Evolutionary conservation across 2,797 vertebrate species (phyloP).

Genomic region (Tympanoctomys barrerae): DNA sequence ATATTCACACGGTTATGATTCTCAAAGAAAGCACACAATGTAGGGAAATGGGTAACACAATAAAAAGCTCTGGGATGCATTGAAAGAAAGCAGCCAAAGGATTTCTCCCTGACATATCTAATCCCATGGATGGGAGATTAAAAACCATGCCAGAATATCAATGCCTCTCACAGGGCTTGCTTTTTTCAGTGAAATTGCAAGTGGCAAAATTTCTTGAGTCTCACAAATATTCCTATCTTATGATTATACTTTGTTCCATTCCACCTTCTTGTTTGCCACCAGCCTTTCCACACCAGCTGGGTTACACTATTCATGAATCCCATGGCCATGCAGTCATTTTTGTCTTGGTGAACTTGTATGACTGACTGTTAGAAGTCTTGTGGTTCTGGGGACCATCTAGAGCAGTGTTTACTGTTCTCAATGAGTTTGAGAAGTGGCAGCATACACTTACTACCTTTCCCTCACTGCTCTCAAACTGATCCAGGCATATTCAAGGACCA

Average conservation of each 20-base stretch:
- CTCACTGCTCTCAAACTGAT: neutral
- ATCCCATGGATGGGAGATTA: slow-evolving; percentile 76
- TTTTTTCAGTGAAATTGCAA: neutral
- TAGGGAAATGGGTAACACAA: slow-evolving; percentile 82
- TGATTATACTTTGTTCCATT: neutral
- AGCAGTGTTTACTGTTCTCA: neutral
- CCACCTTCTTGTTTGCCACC: neutral
- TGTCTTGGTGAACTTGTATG: neutral
- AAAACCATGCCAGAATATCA: slow-evolving; percentile 75
- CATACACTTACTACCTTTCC: fast-evolving
- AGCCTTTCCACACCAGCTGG: neutral
- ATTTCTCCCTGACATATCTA: slow-evolving; percentile 73
- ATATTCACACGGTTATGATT: slow-evolving; percentile 81
- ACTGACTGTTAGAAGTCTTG: neutral
- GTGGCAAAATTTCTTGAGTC: neutral
- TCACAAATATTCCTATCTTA: neutral
- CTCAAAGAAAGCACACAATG: slow-evolving; percentile 80
- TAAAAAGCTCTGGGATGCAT: slow-evolving; percentile 69
- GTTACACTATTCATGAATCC: neutral
- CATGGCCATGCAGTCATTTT: neutral
- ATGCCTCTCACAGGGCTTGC: slow-evolving; percentile 16
- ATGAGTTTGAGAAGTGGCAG: neutral
- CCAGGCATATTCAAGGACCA: neutral
- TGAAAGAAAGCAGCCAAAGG: slow-evolving; percentile 66
- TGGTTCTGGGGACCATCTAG: neutral